Evolutionary conservation across 2,797 vertebrate genomes (phyloP), one percentile per base, ranked within the genome.

Genomic region (Coendou prehensilis): DNA sequence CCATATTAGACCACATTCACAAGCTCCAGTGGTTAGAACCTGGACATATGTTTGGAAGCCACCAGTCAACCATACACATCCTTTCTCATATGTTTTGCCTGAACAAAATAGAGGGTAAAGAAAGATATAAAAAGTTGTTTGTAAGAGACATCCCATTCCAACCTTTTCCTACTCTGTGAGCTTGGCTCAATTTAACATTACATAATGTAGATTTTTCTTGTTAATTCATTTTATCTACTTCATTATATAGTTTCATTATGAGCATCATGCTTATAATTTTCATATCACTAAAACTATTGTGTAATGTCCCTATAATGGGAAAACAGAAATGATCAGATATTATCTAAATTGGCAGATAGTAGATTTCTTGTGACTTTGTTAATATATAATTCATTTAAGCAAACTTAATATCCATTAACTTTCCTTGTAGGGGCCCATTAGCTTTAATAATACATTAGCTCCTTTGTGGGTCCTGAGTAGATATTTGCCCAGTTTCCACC

Each of bases 381-480:
- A 98, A 99, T 99, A 98, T 97, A 98, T 98, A 98, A 99, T 99
- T 99, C 98, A 98, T 99, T 99, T 99, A 98, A 98, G 98, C 98
- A 99, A 99, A 98, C 98, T 98, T 98, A 98, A 98, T 98, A 98
- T 98, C 98, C 98, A 99, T 99, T 99, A 99, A 98, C 98, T 98
- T 98, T 98, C 98, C 98, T 98, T 97, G 98, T 98, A 98, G 98
- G 98, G 98, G 98, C 98, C 98, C 98, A 99, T 99, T 99, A 99
- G 98, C 98, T 98, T 99, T 98, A 98, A 99, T 99, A 99, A 98
- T 98, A 91, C 98, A 98, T 98, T 97, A 98, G 98, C 97, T 98
- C 98, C 97, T 98, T 98, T 97, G 98, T 98, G 98, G 98, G 98
- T 98, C 98, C 98, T 98, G 98, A 98, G 98, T 98, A 97, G 97